A percentile compares a stretch with the other conserved stretches of the same genome.
Conservation (phyloP, 2,113 vertebrate genomes). For the Anguilla japonica region DNA sequence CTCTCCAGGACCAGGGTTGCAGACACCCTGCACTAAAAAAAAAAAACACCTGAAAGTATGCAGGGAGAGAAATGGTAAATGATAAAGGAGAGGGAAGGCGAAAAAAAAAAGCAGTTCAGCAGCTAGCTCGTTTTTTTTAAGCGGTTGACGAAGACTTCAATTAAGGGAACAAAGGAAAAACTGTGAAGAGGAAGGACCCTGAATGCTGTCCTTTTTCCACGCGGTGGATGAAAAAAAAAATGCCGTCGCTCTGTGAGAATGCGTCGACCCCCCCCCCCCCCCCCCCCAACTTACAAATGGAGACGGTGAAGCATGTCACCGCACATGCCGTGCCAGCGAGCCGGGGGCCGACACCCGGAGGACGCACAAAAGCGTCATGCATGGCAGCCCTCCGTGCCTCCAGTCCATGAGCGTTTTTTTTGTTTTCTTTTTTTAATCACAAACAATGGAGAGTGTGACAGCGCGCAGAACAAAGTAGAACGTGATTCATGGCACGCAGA, state of each 20-base stretch:
- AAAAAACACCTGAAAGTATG: no score
- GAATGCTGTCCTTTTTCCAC: background rate
- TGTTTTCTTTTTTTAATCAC: background rate
- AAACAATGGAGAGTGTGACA: background rate
- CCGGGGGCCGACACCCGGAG: background rate
- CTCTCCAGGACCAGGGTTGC: no score
- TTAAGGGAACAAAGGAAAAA: constrained; percentile 39
- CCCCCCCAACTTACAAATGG: background rate
- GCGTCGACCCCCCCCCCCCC: background rate
- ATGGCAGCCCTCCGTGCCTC: background rate
- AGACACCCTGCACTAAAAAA: no score
- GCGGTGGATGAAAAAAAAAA: constrained; percentile 3
- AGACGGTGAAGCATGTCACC: constrained; percentile 26
- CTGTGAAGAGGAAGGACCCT: constrained; percentile 18
- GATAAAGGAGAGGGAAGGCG: background rate
- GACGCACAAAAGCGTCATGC: background rate
- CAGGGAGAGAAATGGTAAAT: no score
- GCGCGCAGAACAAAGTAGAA: background rate
- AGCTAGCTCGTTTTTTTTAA: background rate
- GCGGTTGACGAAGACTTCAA: constrained; percentile 27
- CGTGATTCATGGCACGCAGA: background rate
- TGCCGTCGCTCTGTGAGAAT: constrained; percentile 1
- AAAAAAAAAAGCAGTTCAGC: background rate
- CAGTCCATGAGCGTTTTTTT: background rate
- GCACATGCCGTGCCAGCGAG: background rate